Percentiles rank a stretch among this genome's conserved stretches.
phyloP scores from a whole-genome alignment of 2,113 vertebrate species.

The Gopherus flavomarginatus region DNA sequence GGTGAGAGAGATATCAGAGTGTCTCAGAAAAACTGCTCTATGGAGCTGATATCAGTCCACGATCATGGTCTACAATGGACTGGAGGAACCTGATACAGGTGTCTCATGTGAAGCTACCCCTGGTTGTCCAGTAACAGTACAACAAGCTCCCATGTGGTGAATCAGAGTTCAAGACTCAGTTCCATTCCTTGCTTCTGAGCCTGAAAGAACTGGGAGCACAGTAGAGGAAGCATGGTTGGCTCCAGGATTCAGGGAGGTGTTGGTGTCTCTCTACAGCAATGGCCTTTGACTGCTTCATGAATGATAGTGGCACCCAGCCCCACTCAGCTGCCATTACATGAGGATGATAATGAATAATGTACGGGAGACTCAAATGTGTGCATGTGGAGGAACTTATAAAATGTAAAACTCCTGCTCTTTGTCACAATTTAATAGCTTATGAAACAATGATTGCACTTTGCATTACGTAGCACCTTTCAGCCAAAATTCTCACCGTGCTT shows the following conservation, averaged over 20 bases:
- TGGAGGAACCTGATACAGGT: neutral
- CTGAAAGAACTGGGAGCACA: neutral
- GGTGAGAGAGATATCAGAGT: neutral
- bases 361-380: neutral
- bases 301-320: rapidly evolving
- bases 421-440: neutral
- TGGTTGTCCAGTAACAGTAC: neutral
- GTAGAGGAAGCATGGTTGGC: neutral
- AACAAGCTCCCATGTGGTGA: neutral
- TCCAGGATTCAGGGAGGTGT: neutral
- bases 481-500: neutral
- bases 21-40: neutral
- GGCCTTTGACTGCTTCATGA: neutral
- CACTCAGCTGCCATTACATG: neutral
- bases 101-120: neutral
- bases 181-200: neutral
- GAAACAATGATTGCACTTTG: neutral
- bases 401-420: neutral
- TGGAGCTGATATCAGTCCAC: neutral
- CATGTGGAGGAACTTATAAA: neutral
- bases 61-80: neutral
- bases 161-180: neutral
- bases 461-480: neutral
- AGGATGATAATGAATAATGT: neutral
- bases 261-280: neutral